phyloP scores from a whole-genome alignment of 2,113 vertebrate species.

The Microtus richardsoni region DNA sequence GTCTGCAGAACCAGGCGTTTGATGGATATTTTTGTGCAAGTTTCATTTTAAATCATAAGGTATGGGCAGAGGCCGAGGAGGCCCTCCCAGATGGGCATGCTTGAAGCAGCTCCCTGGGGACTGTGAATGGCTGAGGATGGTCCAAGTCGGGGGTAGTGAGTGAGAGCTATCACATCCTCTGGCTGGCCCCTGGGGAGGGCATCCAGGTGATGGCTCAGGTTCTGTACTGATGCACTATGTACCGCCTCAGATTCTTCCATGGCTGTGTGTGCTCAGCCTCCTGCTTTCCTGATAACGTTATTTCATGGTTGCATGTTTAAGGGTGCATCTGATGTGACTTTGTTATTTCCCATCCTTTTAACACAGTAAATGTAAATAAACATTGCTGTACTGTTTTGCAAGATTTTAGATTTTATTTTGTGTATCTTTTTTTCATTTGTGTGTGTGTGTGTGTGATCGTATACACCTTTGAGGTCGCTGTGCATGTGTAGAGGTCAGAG shows the following conservation, averaged over 20 bases:
- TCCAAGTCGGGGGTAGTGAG: rapidly evolving
- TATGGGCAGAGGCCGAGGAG: rapidly evolving
- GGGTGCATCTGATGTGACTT: rapidly evolving
- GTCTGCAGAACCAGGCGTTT: background rate
- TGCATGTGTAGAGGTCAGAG: background rate
- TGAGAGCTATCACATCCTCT: background rate
- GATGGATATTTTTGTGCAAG: background rate
- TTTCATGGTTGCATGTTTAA: background rate
- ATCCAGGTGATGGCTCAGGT: background rate
- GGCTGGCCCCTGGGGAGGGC: rapidly evolving
- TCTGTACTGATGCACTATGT: rapidly evolving
- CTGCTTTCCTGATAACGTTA: too few relatives aligned
- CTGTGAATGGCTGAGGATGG: background rate
- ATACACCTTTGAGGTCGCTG: background rate
- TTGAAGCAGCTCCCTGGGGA: rapidly evolving
- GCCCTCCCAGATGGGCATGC: background rate
- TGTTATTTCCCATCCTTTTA: background rate
- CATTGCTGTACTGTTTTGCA: background rate
- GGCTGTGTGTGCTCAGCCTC: rapidly evolving
- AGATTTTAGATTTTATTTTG: background rate
- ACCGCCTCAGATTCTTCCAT: background rate
- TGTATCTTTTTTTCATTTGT: background rate
- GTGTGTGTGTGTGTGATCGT: background rate
- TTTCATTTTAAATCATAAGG: background rate
- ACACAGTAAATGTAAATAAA: background rate